Conservation (phyloP, 2,113 vertebrate genomes). For the Pungitius pungitius region DNA sequence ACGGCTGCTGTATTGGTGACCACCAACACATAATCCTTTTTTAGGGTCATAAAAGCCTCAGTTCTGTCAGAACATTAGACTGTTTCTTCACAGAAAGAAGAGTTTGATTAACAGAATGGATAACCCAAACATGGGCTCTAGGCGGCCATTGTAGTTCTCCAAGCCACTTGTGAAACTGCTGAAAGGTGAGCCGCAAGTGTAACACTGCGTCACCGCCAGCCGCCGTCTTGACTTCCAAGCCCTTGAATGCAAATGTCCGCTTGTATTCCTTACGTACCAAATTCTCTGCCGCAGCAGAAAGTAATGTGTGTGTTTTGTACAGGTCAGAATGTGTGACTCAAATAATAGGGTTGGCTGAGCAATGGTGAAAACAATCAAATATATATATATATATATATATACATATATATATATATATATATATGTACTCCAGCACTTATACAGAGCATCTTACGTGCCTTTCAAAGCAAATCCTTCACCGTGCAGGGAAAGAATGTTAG, state of each 20-base stretch:
- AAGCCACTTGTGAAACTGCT: neutral
- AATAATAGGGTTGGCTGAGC: neutral
- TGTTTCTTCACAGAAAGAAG: neutral
- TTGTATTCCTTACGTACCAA: constrained; percentile 19
- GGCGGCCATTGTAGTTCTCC: neutral
- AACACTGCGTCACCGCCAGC: neutral
- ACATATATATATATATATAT: no score
- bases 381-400: no score
- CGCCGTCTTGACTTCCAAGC: neutral
- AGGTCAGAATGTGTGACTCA: constrained; percentile 12
- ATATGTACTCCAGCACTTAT: neutral
- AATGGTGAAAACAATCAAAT: constrained; percentile 14
- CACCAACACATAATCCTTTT: neutral
- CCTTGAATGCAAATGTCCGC: constrained; percentile 33
- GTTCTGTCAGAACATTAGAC: neutral
- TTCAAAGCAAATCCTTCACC: constrained; percentile 25
- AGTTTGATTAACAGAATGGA: neutral
- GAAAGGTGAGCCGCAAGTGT: neutral
- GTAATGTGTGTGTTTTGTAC: neutral
- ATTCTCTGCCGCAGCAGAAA: neutral
- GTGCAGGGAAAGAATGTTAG: constrained; percentile 16
- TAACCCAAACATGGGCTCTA: neutral
- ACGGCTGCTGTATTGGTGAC: constrained; percentile 25
- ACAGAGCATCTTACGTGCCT: neutral
- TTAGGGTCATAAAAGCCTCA: constrained; percentile 6